phyloP scores from a whole-genome alignment of 1,140 invertebrate genomes.

The Asbolus verrucosus region DNA sequence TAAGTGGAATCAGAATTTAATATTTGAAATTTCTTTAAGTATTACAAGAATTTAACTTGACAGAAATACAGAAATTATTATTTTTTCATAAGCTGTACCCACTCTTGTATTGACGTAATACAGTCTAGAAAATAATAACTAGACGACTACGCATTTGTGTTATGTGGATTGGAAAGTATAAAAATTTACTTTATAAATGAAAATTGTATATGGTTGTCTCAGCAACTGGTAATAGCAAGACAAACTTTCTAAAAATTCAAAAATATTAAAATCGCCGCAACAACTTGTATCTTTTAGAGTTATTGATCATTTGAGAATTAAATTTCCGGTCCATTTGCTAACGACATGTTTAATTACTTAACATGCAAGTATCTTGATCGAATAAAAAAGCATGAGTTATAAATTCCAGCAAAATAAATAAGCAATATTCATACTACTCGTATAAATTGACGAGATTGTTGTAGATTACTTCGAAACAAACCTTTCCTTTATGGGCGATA shows the following conservation, averaged over 20 bases:
- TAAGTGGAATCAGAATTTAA: no score
- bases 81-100: no score
- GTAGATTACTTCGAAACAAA: conserved; percentile 21
- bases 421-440: neutral
- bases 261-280: no score
- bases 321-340: no score
- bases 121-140: no score
- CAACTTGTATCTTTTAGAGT: no score
- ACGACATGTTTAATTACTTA: no score
- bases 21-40: no score
- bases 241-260: conserved; percentile 22
- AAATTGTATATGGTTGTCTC: conserved; percentile 4
- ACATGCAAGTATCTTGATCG: neutral
- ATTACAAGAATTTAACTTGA: no score
- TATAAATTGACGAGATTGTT: neutral
- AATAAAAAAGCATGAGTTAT: neutral
- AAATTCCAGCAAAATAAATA: neutral
- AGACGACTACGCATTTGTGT: conserved; percentile 8
- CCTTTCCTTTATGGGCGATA: conserved; percentile 33
- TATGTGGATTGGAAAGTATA: conserved; percentile 24
- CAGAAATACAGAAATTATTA: no score
- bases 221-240: conserved; percentile 8
- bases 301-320: no score
- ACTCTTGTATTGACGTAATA: no score
- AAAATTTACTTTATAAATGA: conserved; percentile 15